Percentiles rank a stretch among this genome's conserved stretches.
phyloP scores from a whole-genome alignment of 2,113 vertebrate species.

The Conger conger region DNA sequence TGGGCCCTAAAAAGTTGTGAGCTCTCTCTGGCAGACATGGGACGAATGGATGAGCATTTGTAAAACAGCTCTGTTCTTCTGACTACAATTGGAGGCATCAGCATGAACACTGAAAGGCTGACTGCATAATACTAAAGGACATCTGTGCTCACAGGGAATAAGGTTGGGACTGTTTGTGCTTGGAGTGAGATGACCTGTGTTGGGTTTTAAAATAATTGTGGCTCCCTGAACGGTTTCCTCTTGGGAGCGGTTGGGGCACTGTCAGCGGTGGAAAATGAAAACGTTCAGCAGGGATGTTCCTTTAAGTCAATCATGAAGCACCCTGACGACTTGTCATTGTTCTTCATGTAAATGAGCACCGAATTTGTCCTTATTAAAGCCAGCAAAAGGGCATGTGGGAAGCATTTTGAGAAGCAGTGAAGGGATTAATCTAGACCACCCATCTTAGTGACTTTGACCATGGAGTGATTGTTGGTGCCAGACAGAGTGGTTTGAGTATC shows the following conservation, averaged over 20 bases:
- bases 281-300: not conserved
- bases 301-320: not conserved
- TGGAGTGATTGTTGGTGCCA: too few species aligned
- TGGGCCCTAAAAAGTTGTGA: not conserved
- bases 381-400: not conserved
- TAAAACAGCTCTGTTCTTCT: not conserved
- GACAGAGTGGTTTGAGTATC: too few species aligned
- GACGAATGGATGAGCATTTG: not conserved
- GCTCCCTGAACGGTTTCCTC: not conserved
- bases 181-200: not conserved
- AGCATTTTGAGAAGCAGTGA: not conserved
- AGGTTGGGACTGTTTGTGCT: not conserved
- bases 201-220: not conserved
- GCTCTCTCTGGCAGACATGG: not conserved
- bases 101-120: not conserved
- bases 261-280: not conserved
- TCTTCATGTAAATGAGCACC: not conserved
- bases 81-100: not conserved
- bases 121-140: not conserved
- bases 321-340: not conserved
- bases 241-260: not conserved
- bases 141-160: slow-evolving; percentile 1
- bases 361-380: not conserved
- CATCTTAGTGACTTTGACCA: too few species aligned
- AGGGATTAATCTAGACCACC: not conserved